phyloP scores from a whole-genome alignment of 2,797 vertebrate genomes.

The Cyclura pinguis region DNA sequence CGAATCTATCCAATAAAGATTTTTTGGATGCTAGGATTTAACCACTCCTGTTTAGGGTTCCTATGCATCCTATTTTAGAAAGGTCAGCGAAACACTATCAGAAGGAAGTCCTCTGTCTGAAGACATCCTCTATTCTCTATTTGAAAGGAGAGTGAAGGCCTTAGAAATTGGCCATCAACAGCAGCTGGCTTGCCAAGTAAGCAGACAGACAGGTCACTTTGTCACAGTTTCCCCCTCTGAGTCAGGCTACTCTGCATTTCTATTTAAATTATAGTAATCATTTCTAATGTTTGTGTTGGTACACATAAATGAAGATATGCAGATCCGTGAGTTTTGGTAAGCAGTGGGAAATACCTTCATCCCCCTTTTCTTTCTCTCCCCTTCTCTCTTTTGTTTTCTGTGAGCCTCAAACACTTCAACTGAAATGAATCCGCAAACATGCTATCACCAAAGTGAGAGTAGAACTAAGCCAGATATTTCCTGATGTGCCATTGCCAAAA shows the following conservation, averaged over 20 bases:
- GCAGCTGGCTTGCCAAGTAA: not conserved
- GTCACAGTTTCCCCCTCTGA: not conserved
- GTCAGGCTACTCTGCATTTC: not conserved
- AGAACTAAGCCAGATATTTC: not conserved
- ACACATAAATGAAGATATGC: not conserved
- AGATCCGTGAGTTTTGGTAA: not conserved
- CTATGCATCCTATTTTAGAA: not conserved
- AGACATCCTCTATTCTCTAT: not conserved
- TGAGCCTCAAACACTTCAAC: not conserved
- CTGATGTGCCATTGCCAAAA: not conserved
- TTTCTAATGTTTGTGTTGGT: not conserved
- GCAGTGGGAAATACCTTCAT: rapidly evolving
- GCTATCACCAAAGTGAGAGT: not conserved
- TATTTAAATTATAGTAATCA: not conserved
- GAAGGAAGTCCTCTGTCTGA: not conserved
- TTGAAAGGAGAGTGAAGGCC: not conserved
- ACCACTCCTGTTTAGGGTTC: not conserved
- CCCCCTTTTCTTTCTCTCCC: not conserved
- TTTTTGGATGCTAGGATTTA: conserved; percentile 3
- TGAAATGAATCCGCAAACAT: not conserved
- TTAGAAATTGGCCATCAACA: not conserved
- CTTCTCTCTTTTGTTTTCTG: not conserved
- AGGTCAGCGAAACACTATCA: not conserved
- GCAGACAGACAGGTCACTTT: not conserved
- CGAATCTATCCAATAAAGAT: conserved; percentile 4